Base-by-base conservation (phyloP, 2,888 invertebrate genomes). In the Prosapia bicincta region DNA sequence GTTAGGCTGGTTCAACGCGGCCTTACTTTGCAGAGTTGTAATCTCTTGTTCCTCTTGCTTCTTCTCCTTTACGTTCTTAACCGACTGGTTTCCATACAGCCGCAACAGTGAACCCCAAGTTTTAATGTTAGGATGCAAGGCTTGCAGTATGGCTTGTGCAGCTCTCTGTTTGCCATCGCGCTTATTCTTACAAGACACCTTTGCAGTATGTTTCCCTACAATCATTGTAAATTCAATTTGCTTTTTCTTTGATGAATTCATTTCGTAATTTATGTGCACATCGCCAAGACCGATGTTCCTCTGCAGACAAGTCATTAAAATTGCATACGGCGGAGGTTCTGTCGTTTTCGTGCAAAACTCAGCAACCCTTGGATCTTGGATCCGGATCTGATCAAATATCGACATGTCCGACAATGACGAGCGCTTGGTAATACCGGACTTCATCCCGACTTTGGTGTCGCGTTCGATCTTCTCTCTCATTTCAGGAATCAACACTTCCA, bases 331-430 rank as follows among this genome's bases (percentile, higher is more conserved):
- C 10, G 95, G 93, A 0, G 97, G 97, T 86, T 98, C 98, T 69
- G 97, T 97, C 0, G 97, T 95, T 84, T 96, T 96, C n/a, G 93
- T 93, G 86, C 98, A 98, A 85, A 98, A 93, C 85, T 98, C 97
- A 67, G 94, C 91, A 28, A 99, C 95, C 79, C 98, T 90, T 0
- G 97, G 96, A 88, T 99, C 98, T 83, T 94, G 94, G 75, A 99
- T 94, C 80, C 92, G 91, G 80, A 99, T 94, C 85, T 94, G 93
- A 87, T 99, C 98, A 84, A 97, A 97, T 83, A 95, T 95, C 90
- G 92, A 82, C 23, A 77, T 69, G 67, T 68, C 66, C 24, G 54
- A 65, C 65, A 28, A 38, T 24, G 86, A 85, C 70, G 86, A 83
- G 24, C 84, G 83, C 80, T 87, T 87, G 68, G 85, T 84, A 3